These are phyloP conservation scores for Liparis tanakae DNA, from an alignment of 2,797 vertebrate species.

Conservation along the genomic window DNA sequence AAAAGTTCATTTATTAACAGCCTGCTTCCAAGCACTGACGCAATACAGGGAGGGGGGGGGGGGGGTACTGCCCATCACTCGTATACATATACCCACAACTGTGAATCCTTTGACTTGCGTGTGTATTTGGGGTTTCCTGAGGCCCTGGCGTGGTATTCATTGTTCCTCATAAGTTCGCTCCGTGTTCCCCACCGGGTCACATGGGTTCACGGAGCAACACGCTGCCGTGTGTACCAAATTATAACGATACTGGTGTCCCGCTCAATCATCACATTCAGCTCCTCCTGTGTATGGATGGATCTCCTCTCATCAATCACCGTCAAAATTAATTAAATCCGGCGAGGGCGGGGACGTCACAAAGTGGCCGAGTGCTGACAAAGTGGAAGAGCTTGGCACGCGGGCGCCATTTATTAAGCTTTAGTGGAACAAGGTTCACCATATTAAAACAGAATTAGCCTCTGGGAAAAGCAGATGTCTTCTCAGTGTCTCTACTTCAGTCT, in stretches of 20 bases:
- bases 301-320: conserved; percentile 34
- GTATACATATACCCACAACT: not conserved
- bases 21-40: too few relatives aligned
- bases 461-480: too few relatives aligned
- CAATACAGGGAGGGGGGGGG: too few relatives aligned
- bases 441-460: not conserved
- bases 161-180: not conserved
- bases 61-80: too few relatives aligned
- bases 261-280: conserved; percentile 23
- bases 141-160: not conserved
- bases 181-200: not conserved
- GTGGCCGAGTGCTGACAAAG: conserved; percentile 32
- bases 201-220: conserved; percentile 2
- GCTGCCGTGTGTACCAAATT: too few relatives aligned
- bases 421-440: conserved; percentile 6
- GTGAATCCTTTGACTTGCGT: not conserved
- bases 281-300: conserved; percentile 6
- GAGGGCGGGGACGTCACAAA: not conserved
- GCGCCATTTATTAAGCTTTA: conserved; percentile 22
- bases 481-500: not conserved
- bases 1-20: too few relatives aligned
- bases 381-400: conserved; percentile 25
- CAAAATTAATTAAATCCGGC: conserved; percentile 21
- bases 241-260: not conserved
- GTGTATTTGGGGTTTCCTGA: not conserved